Evolutionary conservation across 2,888 invertebrate genomes (phyloP).

Genomic region (Fragum whitleyi): DNA sequence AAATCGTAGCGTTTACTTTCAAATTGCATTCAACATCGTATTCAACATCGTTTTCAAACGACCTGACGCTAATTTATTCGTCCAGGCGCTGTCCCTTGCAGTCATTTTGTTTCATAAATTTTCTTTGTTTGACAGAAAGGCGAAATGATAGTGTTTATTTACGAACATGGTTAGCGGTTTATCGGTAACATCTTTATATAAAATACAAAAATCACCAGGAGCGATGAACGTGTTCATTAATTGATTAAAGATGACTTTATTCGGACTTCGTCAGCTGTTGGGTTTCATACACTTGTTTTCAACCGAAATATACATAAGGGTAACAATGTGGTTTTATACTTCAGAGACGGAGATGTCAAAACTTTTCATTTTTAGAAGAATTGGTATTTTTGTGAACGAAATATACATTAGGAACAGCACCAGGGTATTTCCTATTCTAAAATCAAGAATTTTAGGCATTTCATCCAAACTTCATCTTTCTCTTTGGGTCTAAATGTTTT

Average conservation of each 20-base stretch:
- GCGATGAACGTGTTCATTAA: slow-evolving; percentile 8
- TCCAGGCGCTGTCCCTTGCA: slow-evolving; percentile 9
- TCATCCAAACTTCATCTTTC: no score
- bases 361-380: no score
- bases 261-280: not conserved
- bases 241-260: slow-evolving; percentile 13
- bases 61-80: slow-evolving; percentile 19
- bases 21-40: no score
- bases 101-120: slow-evolving; percentile 10
- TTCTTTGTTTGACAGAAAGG: slow-evolving; percentile 25
- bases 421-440: no score
- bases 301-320: no score
- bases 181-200: slow-evolving; percentile 16
- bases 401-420: no score
- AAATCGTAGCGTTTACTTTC: no score
- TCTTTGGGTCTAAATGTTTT: no score
- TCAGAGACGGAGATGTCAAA: no score
- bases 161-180: slow-evolving; percentile 5
- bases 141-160: slow-evolving; percentile 18
- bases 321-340: no score
- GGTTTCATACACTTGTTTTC: not conserved
- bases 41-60: not conserved
- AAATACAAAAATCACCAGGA: slow-evolving; percentile 26
- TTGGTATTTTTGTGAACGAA: no score
- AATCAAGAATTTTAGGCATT: no score